Base-by-base conservation (phyloP, 2,113 vertebrate species). In the Sorex fumeus region DNA sequence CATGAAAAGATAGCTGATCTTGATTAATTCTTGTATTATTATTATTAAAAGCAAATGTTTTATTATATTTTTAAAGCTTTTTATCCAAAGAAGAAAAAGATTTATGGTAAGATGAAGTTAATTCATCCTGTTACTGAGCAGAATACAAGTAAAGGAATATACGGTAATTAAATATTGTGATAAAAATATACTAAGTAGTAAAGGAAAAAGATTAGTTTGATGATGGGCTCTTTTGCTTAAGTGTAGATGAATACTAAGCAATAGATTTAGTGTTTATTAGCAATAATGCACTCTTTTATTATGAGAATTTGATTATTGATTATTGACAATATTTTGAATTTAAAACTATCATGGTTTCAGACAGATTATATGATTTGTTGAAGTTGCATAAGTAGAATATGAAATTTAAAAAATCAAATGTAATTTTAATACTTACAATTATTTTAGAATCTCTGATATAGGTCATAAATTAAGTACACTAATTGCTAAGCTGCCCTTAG, bases 81-180 rank as follows among this genome's bases (percentile, higher is more conserved):
- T 83, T 81, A 23, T 77, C 25, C 64, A 53, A 95, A 94, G 88
- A 96, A 95, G 91, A 97, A 93, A 90, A 96, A 81, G 66, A 18
- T 1, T 30, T 25, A 23, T 50, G 92, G 95, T 43, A 86, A 96
- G 2, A 16, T 62, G 32, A 96, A 96, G 21, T 3, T 74, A 47
- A 21, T 75, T 82, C 93, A 91, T 67, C 7, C 82, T 87, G n/a
- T 13, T 50, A 10, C 1, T 69, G 89, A 96, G 1, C 67, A 57
- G 36, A 95, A 74, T 40, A 0, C 43, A 60, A 53, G 5, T 47
- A 94, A 84, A 94, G 94, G 47, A 94, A 30, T 2, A 64, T 7
- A 84, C 30, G 93, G 95, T 96, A 96, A 95, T 77, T 77, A 32
- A 84, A 80, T 85, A 43, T 82, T 72, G n/a, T 69, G 21, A 34